phyloP scores from a whole-genome alignment of 2,888 invertebrate species.

The Spialia ferax region DNA sequence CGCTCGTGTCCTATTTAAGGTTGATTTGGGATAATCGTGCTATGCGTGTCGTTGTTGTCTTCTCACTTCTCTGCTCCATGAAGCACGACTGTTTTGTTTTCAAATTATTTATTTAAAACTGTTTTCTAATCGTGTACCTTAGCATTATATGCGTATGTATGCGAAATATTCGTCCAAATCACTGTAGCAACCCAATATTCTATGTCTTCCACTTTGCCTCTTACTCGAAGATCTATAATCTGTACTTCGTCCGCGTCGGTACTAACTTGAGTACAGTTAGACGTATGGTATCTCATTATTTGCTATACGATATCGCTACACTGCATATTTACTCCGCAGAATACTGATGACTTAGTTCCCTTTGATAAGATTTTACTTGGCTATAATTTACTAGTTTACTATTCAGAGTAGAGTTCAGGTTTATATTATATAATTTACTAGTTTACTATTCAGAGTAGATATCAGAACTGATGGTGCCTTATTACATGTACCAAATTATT shows the following conservation, averaged over 20 bases:
- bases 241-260: neutral
- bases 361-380: slow-evolving; percentile 15
- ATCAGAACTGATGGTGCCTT: neutral
- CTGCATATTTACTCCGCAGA: slow-evolving; percentile 11
- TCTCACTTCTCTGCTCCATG: neutral
- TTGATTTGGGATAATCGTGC: slow-evolving; percentile 9
- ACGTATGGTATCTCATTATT: slow-evolving; percentile 35
- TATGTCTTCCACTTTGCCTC: slow-evolving; percentile 23
- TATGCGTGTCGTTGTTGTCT: neutral
- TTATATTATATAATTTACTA: neutral
- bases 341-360: slow-evolving; percentile 16
- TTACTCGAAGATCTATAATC: slow-evolving; percentile 20
- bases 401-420: neutral
- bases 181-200: slow-evolving; percentile 24
- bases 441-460: neutral
- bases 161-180: slow-evolving; percentile 5
- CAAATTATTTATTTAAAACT: neutral
- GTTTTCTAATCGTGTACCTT: neutral
- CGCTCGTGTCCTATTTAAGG: slow-evolving; percentile 37
- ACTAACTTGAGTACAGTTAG: slow-evolving; percentile 25
- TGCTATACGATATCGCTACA: slow-evolving; percentile 21
- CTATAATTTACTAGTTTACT: slow-evolving; percentile 6
- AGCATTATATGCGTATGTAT: neutral
- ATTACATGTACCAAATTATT: neutral
- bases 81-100: neutral